A percentile compares a stretch with the other conserved stretches of the same genome.
These are phyloP conservation scores for Mylabris phalerata DNA, from an alignment of 1,140 invertebrate species.

Conservation along the genomic window DNA sequence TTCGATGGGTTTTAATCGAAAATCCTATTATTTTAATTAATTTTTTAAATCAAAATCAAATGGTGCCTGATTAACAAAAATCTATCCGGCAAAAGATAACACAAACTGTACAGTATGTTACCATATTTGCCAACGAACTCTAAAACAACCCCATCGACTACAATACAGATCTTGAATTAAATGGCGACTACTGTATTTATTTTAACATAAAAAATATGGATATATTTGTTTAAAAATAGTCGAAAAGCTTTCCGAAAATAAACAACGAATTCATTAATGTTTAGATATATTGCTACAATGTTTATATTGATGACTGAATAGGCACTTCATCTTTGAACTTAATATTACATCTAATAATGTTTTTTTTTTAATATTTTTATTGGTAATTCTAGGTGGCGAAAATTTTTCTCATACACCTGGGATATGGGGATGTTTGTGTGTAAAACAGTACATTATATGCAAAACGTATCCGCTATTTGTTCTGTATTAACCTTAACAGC, in stretches of 20 bases:
- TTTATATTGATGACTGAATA: constrained; percentile 10
- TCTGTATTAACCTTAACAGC: constrained; percentile 69
- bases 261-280: constrained; percentile 14
- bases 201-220: too few relatives aligned
- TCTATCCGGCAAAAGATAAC: too few relatives aligned
- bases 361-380: not conserved
- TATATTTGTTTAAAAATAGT: constrained; percentile 2
- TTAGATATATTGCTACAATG: constrained; percentile 17
- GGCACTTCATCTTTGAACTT: constrained; percentile 7
- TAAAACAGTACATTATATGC: constrained; percentile 69
- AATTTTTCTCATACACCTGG: constrained; percentile 69
- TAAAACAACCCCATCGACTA: too few relatives aligned
- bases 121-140: too few relatives aligned
- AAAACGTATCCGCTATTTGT: constrained; percentile 68
- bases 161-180: too few relatives aligned
- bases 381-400: constrained; percentile 57
- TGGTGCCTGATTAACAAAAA: too few relatives aligned
- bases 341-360: constrained; percentile 1
- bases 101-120: too few relatives aligned
- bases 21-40: too few relatives aligned
- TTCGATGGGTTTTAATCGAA: not conserved
- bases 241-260: constrained; percentile 28
- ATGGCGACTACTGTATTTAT: too few relatives aligned
- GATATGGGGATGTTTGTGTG: constrained; percentile 63
- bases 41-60: too few relatives aligned